Base-by-base conservation (phyloP, 2,797 vertebrate genomes). In the Epinephelus coioides region DNA sequence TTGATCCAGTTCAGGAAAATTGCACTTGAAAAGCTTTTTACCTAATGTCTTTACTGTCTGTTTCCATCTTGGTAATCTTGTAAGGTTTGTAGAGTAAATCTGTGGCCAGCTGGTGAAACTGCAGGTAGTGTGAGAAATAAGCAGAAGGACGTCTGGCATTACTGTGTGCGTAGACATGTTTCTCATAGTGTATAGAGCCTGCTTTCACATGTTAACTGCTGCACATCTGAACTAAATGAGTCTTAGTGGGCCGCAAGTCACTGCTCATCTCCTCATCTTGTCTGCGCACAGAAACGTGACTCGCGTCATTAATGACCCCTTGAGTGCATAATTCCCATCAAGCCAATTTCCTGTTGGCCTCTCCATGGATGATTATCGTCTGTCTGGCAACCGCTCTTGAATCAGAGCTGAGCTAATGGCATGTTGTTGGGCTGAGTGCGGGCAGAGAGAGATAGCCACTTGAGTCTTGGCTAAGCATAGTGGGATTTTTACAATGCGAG, bases 371-470 rank as follows among this genome's bases (percentile, higher is more conserved):
- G 68, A 86, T 86, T 78, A 81, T 56, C 6, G 54, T 34, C 65
- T 34, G 49, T 38, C 64, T 82, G 71, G 56, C 61, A 47, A 63
- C 50, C 60, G 66, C 57, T 68, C 63, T 81, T 47, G 59, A 86
- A 74, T 76, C 59, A 51, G 62, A 18, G 6, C 69, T 56, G 51
- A 78, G 71, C 73, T 84, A 64, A 82, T 78, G 70, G 27, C 62
- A 50, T 68, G 81, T 76, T 63, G 55, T 61, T 17, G 59, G 57
- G 30, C 40, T 60, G 71, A 80, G 75, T 46, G 70, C 5, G 6
- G 3, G 40, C 6, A 62, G 67, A 59, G 25, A 59, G 21, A 77
- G 51, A 77, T 21, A 27, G 49, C 47, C 68, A 82, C 82, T 87
- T 13, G 51, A 79, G 54, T 78, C 66, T 69, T 2, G 1, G 50